A percentile compares a stretch with the other conserved stretches of the same genome.
These are phyloP conservation scores for Myiagra hebetior DNA, from an alignment of 2,113 vertebrate genomes.

Conservation along the genomic window DNA sequence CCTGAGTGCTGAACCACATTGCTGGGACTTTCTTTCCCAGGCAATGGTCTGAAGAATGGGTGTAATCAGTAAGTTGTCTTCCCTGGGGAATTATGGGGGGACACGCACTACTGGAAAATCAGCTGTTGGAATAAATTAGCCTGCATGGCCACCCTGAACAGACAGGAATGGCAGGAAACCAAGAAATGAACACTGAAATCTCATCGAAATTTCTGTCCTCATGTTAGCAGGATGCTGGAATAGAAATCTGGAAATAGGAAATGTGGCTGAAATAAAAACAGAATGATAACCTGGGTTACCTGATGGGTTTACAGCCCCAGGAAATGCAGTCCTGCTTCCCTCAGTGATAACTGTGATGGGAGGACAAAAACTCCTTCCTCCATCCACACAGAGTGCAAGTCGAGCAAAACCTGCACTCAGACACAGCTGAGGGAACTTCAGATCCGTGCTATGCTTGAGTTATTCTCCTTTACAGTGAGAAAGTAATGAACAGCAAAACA, in stretches of 20 bases:
- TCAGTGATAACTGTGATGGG: background rate
- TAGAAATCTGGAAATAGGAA: background rate
- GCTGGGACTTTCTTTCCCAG: background rate
- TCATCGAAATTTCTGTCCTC: background rate
- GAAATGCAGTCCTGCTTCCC: background rate
- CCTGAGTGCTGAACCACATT: background rate
- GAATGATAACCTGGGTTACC: background rate
- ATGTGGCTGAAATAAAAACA: background rate
- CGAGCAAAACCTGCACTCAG: background rate
- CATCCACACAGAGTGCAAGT: background rate
- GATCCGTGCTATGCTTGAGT: too few species aligned
- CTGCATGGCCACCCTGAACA: background rate
- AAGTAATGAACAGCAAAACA: background rate
- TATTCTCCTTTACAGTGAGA: background rate
- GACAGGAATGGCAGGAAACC: background rate
- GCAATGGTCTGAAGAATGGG: background rate
- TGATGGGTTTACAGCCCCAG: background rate
- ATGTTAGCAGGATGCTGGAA: background rate
- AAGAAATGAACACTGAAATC: background rate
- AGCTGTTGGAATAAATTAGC: background rate
- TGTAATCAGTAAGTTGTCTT: background rate
- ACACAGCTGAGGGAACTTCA: background rate
- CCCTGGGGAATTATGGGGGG: fast-evolving
- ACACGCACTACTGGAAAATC: background rate
- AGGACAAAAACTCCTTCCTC: background rate